Percentiles rank a stretch among this genome's conserved stretches.
phyloP scores from a whole-genome alignment of 2,888 invertebrate genomes.

The Eumacrocentrus americanus region DNA sequence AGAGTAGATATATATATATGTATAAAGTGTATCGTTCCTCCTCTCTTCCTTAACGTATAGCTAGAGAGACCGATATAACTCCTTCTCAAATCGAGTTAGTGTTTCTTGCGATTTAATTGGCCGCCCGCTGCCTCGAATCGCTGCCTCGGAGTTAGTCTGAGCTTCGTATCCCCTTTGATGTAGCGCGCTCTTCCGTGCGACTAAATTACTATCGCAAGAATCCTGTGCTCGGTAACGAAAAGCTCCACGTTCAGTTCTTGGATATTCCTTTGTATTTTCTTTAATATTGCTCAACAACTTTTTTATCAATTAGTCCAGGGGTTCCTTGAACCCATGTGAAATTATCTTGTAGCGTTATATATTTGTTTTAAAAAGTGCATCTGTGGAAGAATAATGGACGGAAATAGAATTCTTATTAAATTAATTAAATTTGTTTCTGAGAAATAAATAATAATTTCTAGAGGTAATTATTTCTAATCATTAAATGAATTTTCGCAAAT shows the following conservation, averaged over 20 bases:
- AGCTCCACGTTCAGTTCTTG: constrained; percentile 18
- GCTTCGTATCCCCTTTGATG: constrained; percentile 34
- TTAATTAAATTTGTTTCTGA: background rate
- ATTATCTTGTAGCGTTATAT: too few relatives aligned
- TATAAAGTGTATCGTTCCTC: too few relatives aligned
- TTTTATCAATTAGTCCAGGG: constrained; percentile 2
- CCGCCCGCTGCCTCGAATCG: constrained; percentile 29
- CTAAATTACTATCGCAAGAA: constrained; percentile 37
- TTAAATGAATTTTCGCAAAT: too few relatives aligned
- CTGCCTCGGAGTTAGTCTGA: constrained; percentile 29
- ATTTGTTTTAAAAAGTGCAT: too few relatives aligned
- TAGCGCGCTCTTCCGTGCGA: constrained; percentile 35
- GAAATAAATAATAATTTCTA: background rate
- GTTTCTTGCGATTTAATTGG: constrained; percentile 40
- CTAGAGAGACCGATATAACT: constrained; percentile 35
- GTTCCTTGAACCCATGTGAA: too few relatives aligned
- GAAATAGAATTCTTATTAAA: background rate
- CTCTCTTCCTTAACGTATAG: background rate
- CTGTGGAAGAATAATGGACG: too few relatives aligned
- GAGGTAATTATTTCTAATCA: too few relatives aligned
- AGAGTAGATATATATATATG: background rate
- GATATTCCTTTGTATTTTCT: constrained; percentile 20
- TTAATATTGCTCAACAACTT: constrained; percentile 11
- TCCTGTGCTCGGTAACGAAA: constrained; percentile 29
- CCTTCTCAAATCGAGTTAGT: constrained; percentile 38